Percentiles rank a stretch among this genome's conserved stretches.
These are phyloP conservation scores for Mythimna albipuncta DNA, from an alignment of 2,888 invertebrate species.

Conservation along the genomic window DNA sequence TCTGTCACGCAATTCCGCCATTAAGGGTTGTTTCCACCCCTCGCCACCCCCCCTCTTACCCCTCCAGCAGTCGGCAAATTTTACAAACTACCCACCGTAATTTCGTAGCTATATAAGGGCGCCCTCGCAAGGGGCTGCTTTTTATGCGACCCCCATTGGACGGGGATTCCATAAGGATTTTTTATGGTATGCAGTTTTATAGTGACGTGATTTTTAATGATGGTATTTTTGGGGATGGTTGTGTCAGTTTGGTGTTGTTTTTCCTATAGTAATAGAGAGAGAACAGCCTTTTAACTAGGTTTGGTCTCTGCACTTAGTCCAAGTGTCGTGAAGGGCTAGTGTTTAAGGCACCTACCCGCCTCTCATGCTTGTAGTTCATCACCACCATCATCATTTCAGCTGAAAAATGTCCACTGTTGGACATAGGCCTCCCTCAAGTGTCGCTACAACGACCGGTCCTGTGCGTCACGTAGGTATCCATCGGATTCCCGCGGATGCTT, in stretches of 20 bases:
- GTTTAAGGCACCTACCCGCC: too few relatives aligned
- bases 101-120: slow-evolving; percentile 81
- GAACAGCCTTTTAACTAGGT: too few relatives aligned
- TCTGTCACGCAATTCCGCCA: slow-evolving; percentile 90
- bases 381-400: too few relatives aligned
- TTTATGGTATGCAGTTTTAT: slow-evolving; percentile 80
- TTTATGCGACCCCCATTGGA: slow-evolving; percentile 78
- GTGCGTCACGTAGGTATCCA: too few relatives aligned
- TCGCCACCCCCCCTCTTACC: slow-evolving; percentile 60
- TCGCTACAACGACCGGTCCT: too few relatives aligned
- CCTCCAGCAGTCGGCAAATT: slow-evolving; percentile 83
- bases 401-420: too few relatives aligned
- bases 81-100: slow-evolving; percentile 88
- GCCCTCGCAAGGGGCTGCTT: slow-evolving; percentile 74
- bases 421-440: too few relatives aligned
- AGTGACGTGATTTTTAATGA: slow-evolving; percentile 72
- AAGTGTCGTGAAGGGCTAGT: too few relatives aligned
- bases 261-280: too few relatives aligned
- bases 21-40: slow-evolving; percentile 85
- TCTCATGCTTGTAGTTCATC: too few relatives aligned
- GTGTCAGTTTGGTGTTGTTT: background rate
- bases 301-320: too few relatives aligned
- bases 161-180: slow-evolving; percentile 74
- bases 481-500: too few relatives aligned
- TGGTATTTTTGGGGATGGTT: slow-evolving; percentile 18